Conservation (phyloP, 2,888 invertebrate species). For the Autographa pulchrina region DNA sequence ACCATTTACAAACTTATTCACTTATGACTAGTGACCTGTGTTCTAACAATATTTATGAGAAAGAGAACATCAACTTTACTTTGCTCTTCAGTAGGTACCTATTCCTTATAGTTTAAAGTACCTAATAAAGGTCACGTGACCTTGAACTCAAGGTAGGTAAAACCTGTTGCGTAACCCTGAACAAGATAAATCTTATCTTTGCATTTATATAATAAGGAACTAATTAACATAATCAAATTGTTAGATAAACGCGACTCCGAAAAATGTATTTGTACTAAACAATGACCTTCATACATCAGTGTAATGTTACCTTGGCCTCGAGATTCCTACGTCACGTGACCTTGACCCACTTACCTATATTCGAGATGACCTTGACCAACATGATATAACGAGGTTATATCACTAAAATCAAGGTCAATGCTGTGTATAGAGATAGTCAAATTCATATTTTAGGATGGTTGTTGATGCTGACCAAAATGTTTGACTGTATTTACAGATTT, state of each 20-base stretch:
- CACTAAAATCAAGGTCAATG: slow-evolving; percentile 41
- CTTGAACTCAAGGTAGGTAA: slow-evolving; percentile 48
- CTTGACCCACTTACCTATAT: slow-evolving; percentile 56
- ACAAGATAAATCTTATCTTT: slow-evolving; percentile 17
- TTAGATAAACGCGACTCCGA: not conserved
- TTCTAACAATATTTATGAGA: not conserved
- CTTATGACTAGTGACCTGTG: not conserved
- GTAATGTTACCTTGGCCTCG: slow-evolving; percentile 49
- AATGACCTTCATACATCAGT: slow-evolving; percentile 50
- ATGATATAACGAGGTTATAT: slow-evolving; percentile 57
- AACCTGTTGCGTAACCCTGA: slow-evolving; percentile 37
- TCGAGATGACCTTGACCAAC: slow-evolving; percentile 53
- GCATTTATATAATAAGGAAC: slow-evolving; percentile 4
- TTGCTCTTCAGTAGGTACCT: slow-evolving; percentile 21
- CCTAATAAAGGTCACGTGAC: slow-evolving; percentile 31
- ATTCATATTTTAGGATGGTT: not conserved
- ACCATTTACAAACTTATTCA: slow-evolving; percentile 6
- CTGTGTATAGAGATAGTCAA: slow-evolving; percentile 3
- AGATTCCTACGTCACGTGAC: slow-evolving; percentile 45
- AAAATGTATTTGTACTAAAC: slow-evolving; percentile 32
- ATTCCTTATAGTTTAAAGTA: slow-evolving; percentile 16
- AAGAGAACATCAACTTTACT: not conserved
- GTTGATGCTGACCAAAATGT: not conserved
- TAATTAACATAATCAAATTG: slow-evolving; percentile 2
- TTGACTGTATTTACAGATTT: slow-evolving; percentile 71